phyloP scores from a whole-genome alignment of 30 jellyfish, hydroid and myxozoan genomes.

The Haliclystus octoradiatus region DNA sequence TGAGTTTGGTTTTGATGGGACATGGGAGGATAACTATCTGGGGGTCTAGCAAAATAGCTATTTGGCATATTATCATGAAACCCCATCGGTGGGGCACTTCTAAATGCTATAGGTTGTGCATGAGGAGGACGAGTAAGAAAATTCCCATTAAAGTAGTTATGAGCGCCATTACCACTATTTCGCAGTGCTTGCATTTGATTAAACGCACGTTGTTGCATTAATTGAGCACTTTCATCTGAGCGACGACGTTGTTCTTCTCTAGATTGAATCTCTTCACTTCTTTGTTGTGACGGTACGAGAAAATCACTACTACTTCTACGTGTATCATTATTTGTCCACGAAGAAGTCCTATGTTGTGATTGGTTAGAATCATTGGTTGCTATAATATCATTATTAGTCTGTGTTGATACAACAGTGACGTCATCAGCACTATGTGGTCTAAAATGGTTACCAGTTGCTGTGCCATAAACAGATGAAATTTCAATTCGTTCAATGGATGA shows the following conservation, averaged over 20 bases:
- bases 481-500: background rate
- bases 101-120: background rate
- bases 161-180: background rate
- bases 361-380: background rate
- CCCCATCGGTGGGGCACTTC: background rate
- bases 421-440: background rate
- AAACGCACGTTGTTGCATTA: background rate
- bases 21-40: background rate
- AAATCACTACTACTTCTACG: background rate
- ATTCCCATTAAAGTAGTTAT: background rate
- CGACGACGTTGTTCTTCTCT: background rate
- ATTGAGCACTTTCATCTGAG: background rate
- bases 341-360: background rate
- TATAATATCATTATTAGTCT: background rate
- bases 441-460: background rate
- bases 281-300: background rate
- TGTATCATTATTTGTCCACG: background rate
- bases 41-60: background rate
- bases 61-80: background rate
- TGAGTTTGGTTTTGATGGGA: background rate
- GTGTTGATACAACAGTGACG: background rate
- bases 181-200: background rate
- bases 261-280: background rate
- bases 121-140: background rate
- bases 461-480: no score